Conservation (phyloP, 1,140 invertebrate species). For the Drosophila pectinifera region DNA sequence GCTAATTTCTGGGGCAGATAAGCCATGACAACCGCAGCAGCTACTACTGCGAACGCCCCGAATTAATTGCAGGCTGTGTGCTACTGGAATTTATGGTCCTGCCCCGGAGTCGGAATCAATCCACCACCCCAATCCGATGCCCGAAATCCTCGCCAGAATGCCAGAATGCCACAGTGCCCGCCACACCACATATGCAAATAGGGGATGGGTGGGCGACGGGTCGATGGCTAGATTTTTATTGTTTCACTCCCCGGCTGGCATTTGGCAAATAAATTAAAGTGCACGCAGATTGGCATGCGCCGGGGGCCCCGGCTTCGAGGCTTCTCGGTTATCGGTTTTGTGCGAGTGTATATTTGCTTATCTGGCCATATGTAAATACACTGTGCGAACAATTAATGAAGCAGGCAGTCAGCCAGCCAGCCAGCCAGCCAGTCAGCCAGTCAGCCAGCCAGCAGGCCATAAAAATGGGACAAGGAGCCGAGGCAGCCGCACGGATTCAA, state of each 20-base stretch:
- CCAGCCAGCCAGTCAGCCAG: too few relatives aligned
- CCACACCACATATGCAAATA: conserved; percentile 45
- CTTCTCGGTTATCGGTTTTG: conserved; percentile 1
- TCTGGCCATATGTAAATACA: conserved; percentile 46
- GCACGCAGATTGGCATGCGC: conserved; percentile 43
- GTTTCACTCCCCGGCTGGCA: conserved; percentile 17
- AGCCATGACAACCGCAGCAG: conserved; percentile 49
- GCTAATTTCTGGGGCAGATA: conserved; percentile 52
- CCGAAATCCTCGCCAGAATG: conserved; percentile 10
- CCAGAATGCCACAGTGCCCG: too few relatives aligned
- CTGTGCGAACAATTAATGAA: conserved; percentile 43
- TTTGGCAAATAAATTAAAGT: conserved; percentile 64
- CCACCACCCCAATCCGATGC: conserved; percentile 4
- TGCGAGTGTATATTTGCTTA: conserved; percentile 23
- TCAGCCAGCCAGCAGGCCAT: background rate
- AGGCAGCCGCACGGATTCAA: conserved; percentile 9
- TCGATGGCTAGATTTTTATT: conserved; percentile 37
- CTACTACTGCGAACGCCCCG: conserved; percentile 28
- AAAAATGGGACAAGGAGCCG: conserved; percentile 28
- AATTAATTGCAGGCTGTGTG: conserved; percentile 70
- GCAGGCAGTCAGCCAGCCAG: background rate
- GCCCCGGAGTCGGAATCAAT: conserved; percentile 28
- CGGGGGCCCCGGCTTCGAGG: background rate
- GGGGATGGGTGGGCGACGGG: background rate
- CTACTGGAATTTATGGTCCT: conserved; percentile 76